Evolutionary conservation across 2,888 invertebrate genomes (phyloP).

Genomic region (Xiphydria camelus): DNA sequence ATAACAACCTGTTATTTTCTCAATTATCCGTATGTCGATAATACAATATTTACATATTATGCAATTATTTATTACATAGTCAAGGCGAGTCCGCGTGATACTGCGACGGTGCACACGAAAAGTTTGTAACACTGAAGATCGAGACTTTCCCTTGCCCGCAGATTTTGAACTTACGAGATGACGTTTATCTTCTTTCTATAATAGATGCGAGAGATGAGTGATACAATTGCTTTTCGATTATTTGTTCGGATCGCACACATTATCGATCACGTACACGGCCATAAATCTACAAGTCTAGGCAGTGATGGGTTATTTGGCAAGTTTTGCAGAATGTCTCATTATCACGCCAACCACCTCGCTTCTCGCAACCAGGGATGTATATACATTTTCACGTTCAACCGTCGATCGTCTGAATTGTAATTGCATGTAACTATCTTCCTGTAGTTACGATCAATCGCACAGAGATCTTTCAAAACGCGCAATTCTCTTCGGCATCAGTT

Average conservation of each 20-base stretch:
- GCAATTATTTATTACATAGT: conserved; percentile 26
- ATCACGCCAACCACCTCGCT: conserved; percentile 21
- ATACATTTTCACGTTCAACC: too few relatives aligned
- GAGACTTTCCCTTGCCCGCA: not conserved
- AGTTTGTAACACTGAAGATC: not conserved
- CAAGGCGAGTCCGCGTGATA: conserved; percentile 20
- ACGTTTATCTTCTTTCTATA: too few relatives aligned
- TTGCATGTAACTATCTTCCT: too few relatives aligned
- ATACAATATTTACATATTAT: conserved; percentile 21
- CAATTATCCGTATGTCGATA: not conserved
- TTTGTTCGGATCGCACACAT: too few relatives aligned
- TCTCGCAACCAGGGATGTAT: conserved; percentile 27
- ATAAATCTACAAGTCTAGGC: conserved; percentile 24
- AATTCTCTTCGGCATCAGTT: too few relatives aligned
- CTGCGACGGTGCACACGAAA: conserved; percentile 18
- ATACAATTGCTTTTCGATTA: too few relatives aligned
- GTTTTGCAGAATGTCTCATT: conserved; percentile 24
- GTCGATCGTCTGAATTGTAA: too few relatives aligned
- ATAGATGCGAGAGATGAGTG: too few relatives aligned
- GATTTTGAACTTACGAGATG: not conserved
- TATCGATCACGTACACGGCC: not conserved
- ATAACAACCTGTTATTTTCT: conserved; percentile 35
- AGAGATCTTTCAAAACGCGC: too few relatives aligned
- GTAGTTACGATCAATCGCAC: too few relatives aligned
- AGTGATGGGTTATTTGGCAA: conserved; percentile 32